Evolutionary conservation across 2,797 vertebrate genomes (phyloP).

Genomic region (Acipenser oxyrinchus): DNA sequence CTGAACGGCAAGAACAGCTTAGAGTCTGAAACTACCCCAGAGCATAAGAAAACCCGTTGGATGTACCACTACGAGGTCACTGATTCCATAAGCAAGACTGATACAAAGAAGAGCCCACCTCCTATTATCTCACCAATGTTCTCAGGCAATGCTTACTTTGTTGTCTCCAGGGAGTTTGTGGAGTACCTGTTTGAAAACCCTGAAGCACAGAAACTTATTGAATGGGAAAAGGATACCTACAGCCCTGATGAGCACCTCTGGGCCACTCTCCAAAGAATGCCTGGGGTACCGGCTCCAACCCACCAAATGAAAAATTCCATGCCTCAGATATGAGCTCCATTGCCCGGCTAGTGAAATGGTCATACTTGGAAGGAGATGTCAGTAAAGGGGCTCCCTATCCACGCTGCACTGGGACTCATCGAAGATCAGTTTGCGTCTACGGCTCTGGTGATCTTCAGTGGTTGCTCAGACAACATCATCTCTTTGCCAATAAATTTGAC

Average conservation of each 20-base stretch:
- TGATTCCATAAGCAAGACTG: constrained; percentile 29
- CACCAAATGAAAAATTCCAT: constrained; percentile 60
- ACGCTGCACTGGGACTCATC: constrained; percentile 62
- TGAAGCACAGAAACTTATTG: constrained; percentile 48
- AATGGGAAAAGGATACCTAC: constrained; percentile 83
- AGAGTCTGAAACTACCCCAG: constrained; percentile 57
- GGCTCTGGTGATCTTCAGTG: constrained; percentile 73
- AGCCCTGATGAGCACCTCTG: constrained; percentile 85
- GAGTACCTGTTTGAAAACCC: constrained; percentile 52
- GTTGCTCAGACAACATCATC: constrained; percentile 69
- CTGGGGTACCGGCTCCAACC: constrained; percentile 61
- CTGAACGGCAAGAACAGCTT: constrained; percentile 69
- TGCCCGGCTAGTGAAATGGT: constrained; percentile 78
- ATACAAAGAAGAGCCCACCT: constrained; percentile 43
- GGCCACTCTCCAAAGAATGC: constrained; percentile 78
- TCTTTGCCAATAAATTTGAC: constrained; percentile 92
- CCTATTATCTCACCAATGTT: constrained; percentile 71
- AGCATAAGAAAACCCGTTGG: constrained; percentile 58
- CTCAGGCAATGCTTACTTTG: constrained; percentile 74
- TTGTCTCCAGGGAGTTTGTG: constrained; percentile 69
- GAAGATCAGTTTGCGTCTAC: constrained; percentile 67
- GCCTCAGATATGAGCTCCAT: constrained; percentile 71
- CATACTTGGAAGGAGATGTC: constrained; percentile 56
- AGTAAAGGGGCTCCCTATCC: constrained; percentile 64
- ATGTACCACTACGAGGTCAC: constrained; percentile 49